These are phyloP conservation scores for Encarsia formosa DNA, from an alignment of 2,888 invertebrate species.

Conservation along the genomic window DNA sequence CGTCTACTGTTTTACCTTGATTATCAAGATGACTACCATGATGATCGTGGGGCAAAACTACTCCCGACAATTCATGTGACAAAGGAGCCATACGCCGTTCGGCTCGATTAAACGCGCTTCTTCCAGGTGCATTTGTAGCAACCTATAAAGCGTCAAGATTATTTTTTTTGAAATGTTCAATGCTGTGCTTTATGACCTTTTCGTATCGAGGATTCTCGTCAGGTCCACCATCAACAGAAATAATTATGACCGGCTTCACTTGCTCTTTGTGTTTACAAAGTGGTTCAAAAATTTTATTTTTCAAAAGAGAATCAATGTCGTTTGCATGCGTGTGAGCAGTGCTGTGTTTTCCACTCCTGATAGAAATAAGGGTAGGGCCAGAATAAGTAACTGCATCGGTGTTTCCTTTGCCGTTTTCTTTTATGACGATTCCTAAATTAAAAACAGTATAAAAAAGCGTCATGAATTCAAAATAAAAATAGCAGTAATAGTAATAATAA, in stretches of 20 bases:
- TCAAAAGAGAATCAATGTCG: neutral
- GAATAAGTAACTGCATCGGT: constrained; percentile 41
- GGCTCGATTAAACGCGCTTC: constrained; percentile 30
- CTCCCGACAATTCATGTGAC: constrained; percentile 33
- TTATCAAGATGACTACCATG: constrained; percentile 39
- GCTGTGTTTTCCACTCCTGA: constrained; percentile 37
- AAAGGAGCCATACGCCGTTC: constrained; percentile 37
- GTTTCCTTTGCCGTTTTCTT: constrained; percentile 31
- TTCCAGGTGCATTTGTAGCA: constrained; percentile 24
- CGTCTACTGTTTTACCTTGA: constrained; percentile 32
- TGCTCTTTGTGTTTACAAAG: constrained; percentile 1
- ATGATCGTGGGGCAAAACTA: constrained; percentile 37
- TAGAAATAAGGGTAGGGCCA: constrained; percentile 49
- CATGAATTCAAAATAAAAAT: too few relatives aligned
- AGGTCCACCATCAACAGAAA: constrained; percentile 7
- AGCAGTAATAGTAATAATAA: too few relatives aligned
- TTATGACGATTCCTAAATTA: too few relatives aligned
- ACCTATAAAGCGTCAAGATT: constrained; percentile 23
- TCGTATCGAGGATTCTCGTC: constrained; percentile 26
- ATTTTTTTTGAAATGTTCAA: constrained; percentile 23
- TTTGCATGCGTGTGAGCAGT: constrained; percentile 33
- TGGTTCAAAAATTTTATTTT: neutral
- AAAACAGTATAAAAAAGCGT: too few relatives aligned
- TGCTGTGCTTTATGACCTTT: constrained; percentile 17
- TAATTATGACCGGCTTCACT: constrained; percentile 25